Percentiles rank a stretch among this genome's conserved stretches.
These are phyloP conservation scores for Cyphomyrus discorhynchus DNA, from an alignment of 2,113 vertebrate species.

Conservation along the genomic window DNA sequence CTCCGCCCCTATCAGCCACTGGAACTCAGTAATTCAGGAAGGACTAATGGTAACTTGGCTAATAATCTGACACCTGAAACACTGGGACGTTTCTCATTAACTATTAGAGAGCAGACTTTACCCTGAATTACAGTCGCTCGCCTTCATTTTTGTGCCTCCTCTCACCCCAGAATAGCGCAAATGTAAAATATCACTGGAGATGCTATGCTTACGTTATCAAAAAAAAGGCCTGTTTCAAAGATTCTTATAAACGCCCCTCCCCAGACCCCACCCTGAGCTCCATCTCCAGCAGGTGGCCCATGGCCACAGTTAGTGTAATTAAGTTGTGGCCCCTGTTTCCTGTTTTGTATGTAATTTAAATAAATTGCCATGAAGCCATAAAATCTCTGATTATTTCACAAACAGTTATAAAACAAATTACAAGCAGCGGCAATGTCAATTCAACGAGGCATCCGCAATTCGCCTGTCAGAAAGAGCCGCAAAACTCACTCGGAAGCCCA, in stretches of 20 bases:
- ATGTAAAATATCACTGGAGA: conserved; percentile 31
- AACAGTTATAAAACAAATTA: conserved; percentile 35
- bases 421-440: conserved; percentile 14
- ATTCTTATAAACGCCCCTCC: conserved; percentile 25
- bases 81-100: conserved; percentile 59
- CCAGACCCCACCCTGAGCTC: conserved; percentile 13
- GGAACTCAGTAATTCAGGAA: conserved; percentile 66
- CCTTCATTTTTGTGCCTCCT: conserved; percentile 50
- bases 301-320: conserved; percentile 31
- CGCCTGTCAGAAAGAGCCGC: not conserved
- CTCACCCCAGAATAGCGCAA: conserved; percentile 39
- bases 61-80: conserved; percentile 59
- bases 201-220: not conserved
- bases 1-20: conserved; percentile 59
- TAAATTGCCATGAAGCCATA: conserved; percentile 37
- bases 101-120: conserved; percentile 48
- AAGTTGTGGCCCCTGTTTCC: conserved; percentile 23
- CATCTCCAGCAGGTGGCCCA: conserved; percentile 9
- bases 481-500: not conserved
- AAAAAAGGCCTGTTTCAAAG: conserved; percentile 28
- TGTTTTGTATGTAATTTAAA: conserved; percentile 34
- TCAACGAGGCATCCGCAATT: not conserved
- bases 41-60: conserved; percentile 56
- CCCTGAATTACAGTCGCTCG: conserved; percentile 56
- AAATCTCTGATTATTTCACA: conserved; percentile 36